Percentiles rank a stretch among this genome's conserved stretches.
These are phyloP conservation scores for Molorchus minor DNA, from an alignment of 2,888 invertebrate genomes.

Conservation along the genomic window DNA sequence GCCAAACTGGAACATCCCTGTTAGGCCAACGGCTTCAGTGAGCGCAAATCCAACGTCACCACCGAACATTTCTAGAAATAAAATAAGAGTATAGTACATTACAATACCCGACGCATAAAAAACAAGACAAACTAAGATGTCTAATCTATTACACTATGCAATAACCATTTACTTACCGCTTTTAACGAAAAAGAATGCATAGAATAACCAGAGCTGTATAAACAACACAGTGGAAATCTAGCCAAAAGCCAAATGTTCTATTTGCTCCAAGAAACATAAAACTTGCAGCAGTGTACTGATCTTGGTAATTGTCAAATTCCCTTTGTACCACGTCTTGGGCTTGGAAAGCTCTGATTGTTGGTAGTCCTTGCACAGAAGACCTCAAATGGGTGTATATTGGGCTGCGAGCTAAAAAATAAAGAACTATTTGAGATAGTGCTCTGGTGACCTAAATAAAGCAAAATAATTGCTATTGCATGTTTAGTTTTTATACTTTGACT, in stretches of 20 bases:
- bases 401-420: conserved; percentile 70
- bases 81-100: background rate
- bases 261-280: conserved; percentile 70
- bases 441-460: conserved; percentile 3
- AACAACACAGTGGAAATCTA: conserved; percentile 72
- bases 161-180: conserved; percentile 56
- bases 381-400: conserved; percentile 81
- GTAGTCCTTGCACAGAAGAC: conserved; percentile 77
- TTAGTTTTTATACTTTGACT: background rate
- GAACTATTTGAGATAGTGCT: no score
- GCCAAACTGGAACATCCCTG: conserved; percentile 72
- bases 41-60: conserved; percentile 60
- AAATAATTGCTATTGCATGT: background rate
- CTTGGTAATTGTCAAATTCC: conserved; percentile 71
- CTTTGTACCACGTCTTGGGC: conserved; percentile 70
- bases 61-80: conserved; percentile 20
- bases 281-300: conserved; percentile 77
- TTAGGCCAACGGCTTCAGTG: conserved; percentile 77
- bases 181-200: conserved; percentile 71
- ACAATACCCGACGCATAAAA: background rate
- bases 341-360: conserved; percentile 77
- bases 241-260: conserved; percentile 75
- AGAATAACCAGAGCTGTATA: conserved; percentile 72
- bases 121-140: background rate
- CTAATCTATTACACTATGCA: background rate